Evolutionary conservation across 1,140 invertebrate genomes (phyloP), one percentile per base, ranked within the genome.

Genomic region (Harpegnathos saltator): DNA sequence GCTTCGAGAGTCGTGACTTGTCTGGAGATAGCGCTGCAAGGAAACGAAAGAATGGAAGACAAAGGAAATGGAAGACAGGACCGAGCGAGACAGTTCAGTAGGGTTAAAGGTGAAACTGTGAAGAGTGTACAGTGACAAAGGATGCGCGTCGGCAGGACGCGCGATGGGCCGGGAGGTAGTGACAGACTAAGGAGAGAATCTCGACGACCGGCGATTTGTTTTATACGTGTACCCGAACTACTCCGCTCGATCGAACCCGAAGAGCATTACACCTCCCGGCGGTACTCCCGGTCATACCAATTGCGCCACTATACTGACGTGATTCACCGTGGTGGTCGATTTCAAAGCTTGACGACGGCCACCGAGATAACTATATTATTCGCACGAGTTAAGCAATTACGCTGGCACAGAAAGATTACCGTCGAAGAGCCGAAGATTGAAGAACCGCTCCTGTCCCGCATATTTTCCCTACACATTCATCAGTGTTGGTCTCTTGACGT

Each of bases 381-480:
- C 61, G 73, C 83, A 85, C 63, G 62, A 63, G 73, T 88, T 88
- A 80, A 83, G 74, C 87, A 89, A 89, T 89, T 88, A 85, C 77
- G 38, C 22, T 72, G 83, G 73, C 82, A 82, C 73, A 89, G 87
- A 87, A 88, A 85, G 77, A 88, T 87, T 85, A 85, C 85, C 71
- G 78, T 48, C 29, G 65, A 72, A 74, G 52, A 54, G 66, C 22
- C 24, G 52, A 77, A 85, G 87, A 89, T 89, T 89, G 83, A 85
- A 87, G 63, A 85, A 83, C 77, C 50, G 44, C 48, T 17, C 52
- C 15, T 50, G 44, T 54, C 44, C 63, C 56, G 52, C 15, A 61
- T 54, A 56, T 22, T 66, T 78, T 68, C 19, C 22, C 26, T 44
- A 9, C 11, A 44, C 38, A 11, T 44, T 11, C 38, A 9, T 11